These are phyloP conservation scores for Chloroceryle amazona DNA, from an alignment of 2,797 vertebrate species.

Conservation along the genomic window DNA sequence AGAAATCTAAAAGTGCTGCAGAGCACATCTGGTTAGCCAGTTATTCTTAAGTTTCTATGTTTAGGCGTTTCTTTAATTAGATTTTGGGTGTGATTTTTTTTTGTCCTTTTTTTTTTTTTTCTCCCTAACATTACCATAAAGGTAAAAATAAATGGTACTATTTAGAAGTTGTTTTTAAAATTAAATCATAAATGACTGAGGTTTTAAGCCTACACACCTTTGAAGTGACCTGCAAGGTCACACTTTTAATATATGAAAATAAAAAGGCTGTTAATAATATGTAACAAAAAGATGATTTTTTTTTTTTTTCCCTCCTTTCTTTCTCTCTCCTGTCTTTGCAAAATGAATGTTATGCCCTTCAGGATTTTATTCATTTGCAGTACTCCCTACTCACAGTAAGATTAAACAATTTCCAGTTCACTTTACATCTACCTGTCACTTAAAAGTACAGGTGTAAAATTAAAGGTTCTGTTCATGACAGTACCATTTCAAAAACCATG, in stretches of 20 bases:
- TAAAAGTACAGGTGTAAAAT: not conserved
- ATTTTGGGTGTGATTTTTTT: constrained; percentile 42
- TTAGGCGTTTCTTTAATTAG: constrained; percentile 82
- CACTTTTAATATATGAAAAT: constrained; percentile 1
- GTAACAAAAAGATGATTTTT: not conserved
- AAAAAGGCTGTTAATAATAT: not conserved
- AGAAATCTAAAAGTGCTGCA: constrained; percentile 48
- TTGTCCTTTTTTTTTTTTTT: not conserved
- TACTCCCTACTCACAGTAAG: not conserved
- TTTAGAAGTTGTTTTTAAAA: constrained; percentile 47
- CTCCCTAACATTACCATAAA: constrained; percentile 53
- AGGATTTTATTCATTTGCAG: not conserved
- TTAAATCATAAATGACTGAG: not conserved
- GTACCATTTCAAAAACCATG: not conserved
- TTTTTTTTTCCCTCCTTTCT: no score
- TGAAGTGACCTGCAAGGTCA: not conserved
- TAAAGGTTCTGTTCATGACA: not conserved
- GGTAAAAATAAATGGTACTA: constrained; percentile 81
- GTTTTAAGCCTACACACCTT: not conserved
- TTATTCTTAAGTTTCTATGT: constrained; percentile 53
- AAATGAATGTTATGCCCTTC: not conserved
- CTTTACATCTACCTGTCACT: not conserved
- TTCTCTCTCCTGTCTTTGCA: not conserved
- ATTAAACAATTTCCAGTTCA: not conserved
- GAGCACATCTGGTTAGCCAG: constrained; percentile 73